A percentile compares a stretch with the other conserved stretches of the same genome.
Conservation (phyloP, 2,888 invertebrate genomes). For the Julus scandinavius region DNA sequence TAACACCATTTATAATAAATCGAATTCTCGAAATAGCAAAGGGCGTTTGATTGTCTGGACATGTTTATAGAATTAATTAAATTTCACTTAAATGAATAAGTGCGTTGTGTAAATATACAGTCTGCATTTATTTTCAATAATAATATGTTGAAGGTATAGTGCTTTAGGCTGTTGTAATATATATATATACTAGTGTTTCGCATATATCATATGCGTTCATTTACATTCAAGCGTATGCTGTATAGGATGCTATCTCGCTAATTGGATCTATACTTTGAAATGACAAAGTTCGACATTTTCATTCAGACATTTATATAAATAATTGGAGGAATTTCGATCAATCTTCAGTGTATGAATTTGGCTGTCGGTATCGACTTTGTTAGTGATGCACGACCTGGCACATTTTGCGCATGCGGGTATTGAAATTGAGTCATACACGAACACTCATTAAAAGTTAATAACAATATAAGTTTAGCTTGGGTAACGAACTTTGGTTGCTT, state of each 20-base stretch:
- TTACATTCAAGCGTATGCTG: neutral
- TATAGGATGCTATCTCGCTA: neutral
- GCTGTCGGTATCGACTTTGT: conserved; percentile 1
- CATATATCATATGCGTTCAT: neutral
- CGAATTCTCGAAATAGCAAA: neutral
- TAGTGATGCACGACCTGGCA: neutral
- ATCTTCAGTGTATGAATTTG: neutral
- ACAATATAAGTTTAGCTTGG: neutral
- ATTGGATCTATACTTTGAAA: conserved; percentile 1
- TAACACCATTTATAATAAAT: neutral
- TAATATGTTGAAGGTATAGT: neutral
- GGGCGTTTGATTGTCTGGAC: neutral
- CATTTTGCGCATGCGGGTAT: neutral
- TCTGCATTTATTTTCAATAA: conserved; percentile 10
- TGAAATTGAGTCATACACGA: neutral
- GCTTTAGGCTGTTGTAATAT: neutral
- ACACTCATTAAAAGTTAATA: conserved; percentile 1
- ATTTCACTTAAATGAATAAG: neutral
- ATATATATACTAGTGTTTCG: neutral
- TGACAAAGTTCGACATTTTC: conserved; percentile 39
- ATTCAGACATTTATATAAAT: conserved; percentile 39
- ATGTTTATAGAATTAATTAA: neutral
- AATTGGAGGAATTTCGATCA: conserved; percentile 34
- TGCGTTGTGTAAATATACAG: neutral
- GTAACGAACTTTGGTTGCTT: neutral